Conservation (phyloP, 1,140 invertebrate genomes). For the Ceratitis capitata region DNA sequence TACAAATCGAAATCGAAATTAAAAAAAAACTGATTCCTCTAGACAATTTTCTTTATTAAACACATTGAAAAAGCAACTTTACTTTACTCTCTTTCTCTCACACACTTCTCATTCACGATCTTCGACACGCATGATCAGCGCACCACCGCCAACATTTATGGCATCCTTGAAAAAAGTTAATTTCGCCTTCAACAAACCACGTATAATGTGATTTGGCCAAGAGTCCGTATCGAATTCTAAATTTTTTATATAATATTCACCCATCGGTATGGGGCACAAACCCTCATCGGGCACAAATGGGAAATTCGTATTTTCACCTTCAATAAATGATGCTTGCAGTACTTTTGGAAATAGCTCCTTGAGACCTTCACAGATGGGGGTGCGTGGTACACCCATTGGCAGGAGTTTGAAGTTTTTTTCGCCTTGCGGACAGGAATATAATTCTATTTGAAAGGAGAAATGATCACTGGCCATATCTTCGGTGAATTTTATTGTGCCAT, state of each 20-base stretch:
- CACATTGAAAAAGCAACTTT: no score
- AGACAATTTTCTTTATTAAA: no score
- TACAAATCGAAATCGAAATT: no score
- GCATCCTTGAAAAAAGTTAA: constrained; percentile 36
- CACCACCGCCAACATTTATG: not conserved
- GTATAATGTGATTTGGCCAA: constrained; percentile 59
- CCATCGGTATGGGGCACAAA: constrained; percentile 54
- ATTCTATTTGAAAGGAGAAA: constrained; percentile 54
- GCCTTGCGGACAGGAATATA: constrained; percentile 56
- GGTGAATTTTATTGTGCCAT: constrained; percentile 51
- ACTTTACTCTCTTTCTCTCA: no score
- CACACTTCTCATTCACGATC: no score
- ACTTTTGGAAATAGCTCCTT: constrained; percentile 61
- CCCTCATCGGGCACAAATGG: constrained; percentile 54
- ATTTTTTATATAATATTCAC: constrained; percentile 55
- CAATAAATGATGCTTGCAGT: constrained; percentile 52
- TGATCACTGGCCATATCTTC: constrained; percentile 56
- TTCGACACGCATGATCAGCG: not conserved
- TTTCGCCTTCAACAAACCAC: constrained; percentile 52
- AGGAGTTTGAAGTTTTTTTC: constrained; percentile 57
- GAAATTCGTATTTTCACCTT: constrained; percentile 55
- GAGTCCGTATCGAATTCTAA: constrained; percentile 53
- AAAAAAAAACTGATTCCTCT: no score
- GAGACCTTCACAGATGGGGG: constrained; percentile 57
- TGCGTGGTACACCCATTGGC: constrained; percentile 57